Evolutionary conservation across 2,888 invertebrate species (phyloP).

Genomic region (Thecocarcelia acutangulata): DNA sequence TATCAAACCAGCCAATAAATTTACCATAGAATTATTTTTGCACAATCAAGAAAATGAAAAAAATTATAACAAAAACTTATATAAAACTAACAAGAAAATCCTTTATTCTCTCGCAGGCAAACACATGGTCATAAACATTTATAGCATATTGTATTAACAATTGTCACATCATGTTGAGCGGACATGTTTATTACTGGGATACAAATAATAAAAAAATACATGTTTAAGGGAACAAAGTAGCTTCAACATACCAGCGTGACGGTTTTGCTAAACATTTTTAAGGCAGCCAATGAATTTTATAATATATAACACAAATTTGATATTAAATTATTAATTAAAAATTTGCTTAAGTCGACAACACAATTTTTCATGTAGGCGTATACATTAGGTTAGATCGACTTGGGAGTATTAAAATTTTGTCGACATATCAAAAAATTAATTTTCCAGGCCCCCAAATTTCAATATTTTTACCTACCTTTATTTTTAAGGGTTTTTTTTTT

Average conservation of each 20-base stretch:
- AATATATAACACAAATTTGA: too few species aligned
- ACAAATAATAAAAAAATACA: not conserved
- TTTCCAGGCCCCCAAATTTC: too few species aligned
- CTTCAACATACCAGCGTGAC: not conserved
- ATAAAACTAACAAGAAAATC: constrained; percentile 12
- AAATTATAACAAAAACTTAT: not conserved
- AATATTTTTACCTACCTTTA: too few species aligned
- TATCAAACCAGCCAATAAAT: constrained; percentile 24
- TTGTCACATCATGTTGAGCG: constrained; percentile 46
- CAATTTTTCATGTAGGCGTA: too few species aligned
- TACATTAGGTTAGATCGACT: too few species aligned
- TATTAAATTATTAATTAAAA: too few species aligned
- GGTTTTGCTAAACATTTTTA: not conserved
- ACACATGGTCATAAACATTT: too few species aligned
- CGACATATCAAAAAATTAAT: too few species aligned
- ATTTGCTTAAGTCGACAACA: too few species aligned
- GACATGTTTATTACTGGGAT: constrained; percentile 42
- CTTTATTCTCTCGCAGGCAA: constrained; percentile 9
- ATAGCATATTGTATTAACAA: constrained; percentile 30
- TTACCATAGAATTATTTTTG: constrained; percentile 14
- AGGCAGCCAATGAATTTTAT: too few species aligned
- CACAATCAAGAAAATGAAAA: not conserved
- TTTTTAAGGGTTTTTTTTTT: too few species aligned
- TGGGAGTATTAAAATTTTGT: too few species aligned
- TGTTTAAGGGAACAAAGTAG: not conserved